Evolutionary conservation across 2,888 invertebrate species (phyloP), one percentile per base, ranked within the genome.

Genomic region (Mythimna pallens): DNA sequence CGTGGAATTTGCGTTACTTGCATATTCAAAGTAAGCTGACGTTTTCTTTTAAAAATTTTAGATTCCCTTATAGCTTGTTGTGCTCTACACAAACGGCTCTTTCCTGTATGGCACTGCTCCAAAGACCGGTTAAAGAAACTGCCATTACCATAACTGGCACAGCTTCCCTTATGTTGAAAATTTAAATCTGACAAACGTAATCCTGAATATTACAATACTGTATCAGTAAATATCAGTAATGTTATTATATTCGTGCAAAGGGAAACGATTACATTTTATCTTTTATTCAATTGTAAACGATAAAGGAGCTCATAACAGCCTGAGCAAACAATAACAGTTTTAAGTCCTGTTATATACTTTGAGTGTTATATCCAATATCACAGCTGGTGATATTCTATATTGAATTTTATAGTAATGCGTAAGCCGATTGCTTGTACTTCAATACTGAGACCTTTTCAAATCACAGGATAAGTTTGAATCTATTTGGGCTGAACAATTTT

Each of bases 261-360:
- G 57, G 61, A 67, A 66, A 50, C 50, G 65, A 70, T 80, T 65
- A 43, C 43, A 82, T 82, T 78, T 57, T 65, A 80, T 66, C 25
- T 10, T 59, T 43, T 65, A 62, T 10, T 43, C 59, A 59, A 67
- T 73, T 70, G 36, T 73, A 47, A 70, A 59, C 52, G 22, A 54
- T 66, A 65, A 52, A 65, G 50, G 14, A 30, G 40, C 57, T 25
- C 22, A 57, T 54, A 59, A 63, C 47, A 47, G 69, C 22, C 66
- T 59, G 74, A 50, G 17, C 47, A 47, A 79, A 74, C 64, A 82
- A 80, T 82, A 73, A 73, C 68, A 43, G 22, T 82, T 81, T 65
- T 25, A 77, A 55, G 63, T 43, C 76, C 22, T 62, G 43, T 57
- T 40, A 76, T 52, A 22, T 25, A 30, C 9, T 66, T 54, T 47